phyloP scores from a whole-genome alignment of 1,140 invertebrate genomes.

The Phymastichus coffea region DNA sequence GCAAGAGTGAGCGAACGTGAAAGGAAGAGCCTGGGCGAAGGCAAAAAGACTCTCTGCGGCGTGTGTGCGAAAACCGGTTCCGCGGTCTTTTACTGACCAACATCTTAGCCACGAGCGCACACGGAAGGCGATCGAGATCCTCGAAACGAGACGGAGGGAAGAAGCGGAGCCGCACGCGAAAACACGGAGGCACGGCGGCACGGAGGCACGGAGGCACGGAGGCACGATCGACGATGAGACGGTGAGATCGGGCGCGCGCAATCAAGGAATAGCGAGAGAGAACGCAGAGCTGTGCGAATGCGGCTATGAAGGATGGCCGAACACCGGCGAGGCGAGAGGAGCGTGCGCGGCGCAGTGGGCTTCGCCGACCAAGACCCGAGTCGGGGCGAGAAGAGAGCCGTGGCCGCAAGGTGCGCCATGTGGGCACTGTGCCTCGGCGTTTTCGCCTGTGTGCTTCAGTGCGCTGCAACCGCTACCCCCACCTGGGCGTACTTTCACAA shows the following conservation, averaged over 20 bases:
- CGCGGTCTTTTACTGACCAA: constrained; percentile 30
- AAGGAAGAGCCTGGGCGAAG: neutral
- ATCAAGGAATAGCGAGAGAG: no score
- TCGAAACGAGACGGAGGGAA: no score
- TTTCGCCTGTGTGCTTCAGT: constrained; percentile 70
- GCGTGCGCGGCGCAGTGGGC: constrained; percentile 44
- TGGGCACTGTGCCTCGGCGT: constrained; percentile 74
- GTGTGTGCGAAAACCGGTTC: constrained; percentile 45
- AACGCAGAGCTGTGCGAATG: no score
- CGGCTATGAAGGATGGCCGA: constrained; percentile 55
- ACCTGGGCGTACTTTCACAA: constrained; percentile 80
- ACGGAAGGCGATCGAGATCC: no score
- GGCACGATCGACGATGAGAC: no score
- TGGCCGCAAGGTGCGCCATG: constrained; percentile 58
- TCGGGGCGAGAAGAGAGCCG: constrained; percentile 46
- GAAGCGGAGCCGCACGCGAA: no score
- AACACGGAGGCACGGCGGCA: constrained; percentile 5
- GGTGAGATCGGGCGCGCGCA: no score
- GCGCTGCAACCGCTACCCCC: constrained; percentile 72
- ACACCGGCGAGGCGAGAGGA: constrained; percentile 44
- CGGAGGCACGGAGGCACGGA: neutral
- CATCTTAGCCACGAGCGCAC: no score
- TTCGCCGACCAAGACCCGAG: constrained; percentile 46
- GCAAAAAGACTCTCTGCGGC: constrained; percentile 23
- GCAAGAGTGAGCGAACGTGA: neutral